Percentiles rank a stretch among this genome's conserved stretches.
Evolutionary conservation across 2,797 vertebrate species (phyloP).

Genomic region (Buphagus erythrorhynchus): DNA sequence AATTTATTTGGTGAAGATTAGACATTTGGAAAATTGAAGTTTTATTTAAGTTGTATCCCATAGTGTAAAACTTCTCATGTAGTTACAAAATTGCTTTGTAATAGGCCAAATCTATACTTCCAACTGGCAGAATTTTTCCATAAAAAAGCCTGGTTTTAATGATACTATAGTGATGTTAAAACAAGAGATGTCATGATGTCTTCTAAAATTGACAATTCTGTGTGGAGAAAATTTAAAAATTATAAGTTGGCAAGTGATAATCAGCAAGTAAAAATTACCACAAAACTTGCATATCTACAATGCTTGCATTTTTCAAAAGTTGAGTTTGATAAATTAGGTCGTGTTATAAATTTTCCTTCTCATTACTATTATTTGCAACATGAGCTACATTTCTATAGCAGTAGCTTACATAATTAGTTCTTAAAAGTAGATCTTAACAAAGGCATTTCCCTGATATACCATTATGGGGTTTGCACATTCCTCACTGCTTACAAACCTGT

Average conservation of each 20-base stretch:
- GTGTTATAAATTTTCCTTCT: not conserved
- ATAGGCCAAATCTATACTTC: not conserved
- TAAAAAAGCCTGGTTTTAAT: not conserved
- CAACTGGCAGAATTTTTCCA: not conserved
- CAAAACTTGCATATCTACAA: not conserved
- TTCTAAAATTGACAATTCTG: not conserved
- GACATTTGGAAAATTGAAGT: not conserved
- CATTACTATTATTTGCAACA: not conserved
- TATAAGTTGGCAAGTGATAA: not conserved
- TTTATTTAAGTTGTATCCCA: not conserved
- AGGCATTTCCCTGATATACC: not conserved
- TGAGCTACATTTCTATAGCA: not conserved
- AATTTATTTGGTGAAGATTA: not conserved
- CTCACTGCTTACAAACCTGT: not conserved
- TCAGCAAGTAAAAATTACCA: not conserved
- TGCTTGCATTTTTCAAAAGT: not conserved
- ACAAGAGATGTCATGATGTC: fast-evolving
- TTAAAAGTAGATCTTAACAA: not conserved
- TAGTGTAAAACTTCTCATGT: not conserved
- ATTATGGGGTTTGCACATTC: not conserved
- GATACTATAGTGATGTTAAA: not conserved
- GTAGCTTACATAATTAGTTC: not conserved
- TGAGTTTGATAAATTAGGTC: not conserved
- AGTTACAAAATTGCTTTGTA: not conserved
- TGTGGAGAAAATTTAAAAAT: not conserved